Conservation (phyloP, 37 sponge, comb jelly and placozoan genomes). For the Theonella swinhoei region DNA sequence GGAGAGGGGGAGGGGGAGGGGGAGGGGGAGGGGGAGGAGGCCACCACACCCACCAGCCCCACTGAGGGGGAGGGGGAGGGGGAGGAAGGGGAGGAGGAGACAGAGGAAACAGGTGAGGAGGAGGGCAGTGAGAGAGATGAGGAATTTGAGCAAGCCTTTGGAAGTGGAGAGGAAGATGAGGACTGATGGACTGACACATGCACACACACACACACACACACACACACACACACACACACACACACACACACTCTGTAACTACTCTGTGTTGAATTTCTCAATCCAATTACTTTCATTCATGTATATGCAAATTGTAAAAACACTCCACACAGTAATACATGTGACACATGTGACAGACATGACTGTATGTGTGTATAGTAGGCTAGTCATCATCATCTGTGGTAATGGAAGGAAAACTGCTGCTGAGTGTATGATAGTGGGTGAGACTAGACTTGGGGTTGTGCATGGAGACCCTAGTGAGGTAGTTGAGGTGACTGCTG, state of each 20-base stretch:
- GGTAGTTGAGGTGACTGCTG: slow-evolving; percentile 37
- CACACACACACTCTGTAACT: not conserved
- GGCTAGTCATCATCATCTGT: too few relatives aligned
- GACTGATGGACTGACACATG: too few relatives aligned
- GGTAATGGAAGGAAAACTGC: too few relatives aligned
- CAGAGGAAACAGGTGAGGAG: slow-evolving; percentile 7
- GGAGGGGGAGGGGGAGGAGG: slow-evolving; percentile 39
- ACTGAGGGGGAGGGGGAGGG: slow-evolving; percentile 21
- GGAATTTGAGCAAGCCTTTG: slow-evolving; percentile 71
- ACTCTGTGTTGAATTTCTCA: not conserved
- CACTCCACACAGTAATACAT: not conserved
- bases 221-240: not conserved
- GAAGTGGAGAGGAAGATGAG: slow-evolving; percentile 63
- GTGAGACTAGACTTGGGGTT: not conserved
- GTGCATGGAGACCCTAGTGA: not conserved
- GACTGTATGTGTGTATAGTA: too few relatives aligned
- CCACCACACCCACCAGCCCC: slow-evolving; percentile 43
- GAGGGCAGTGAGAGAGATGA: slow-evolving; percentile 48
- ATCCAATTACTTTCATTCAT: too few relatives aligned
- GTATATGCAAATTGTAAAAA: not conserved
- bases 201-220: not conserved
- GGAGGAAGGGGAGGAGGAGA: slow-evolving; percentile 28
- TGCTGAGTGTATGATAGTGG: not conserved
- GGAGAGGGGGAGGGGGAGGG: slow-evolving; percentile 12
- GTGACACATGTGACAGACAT: not conserved